A percentile compares a stretch with the other conserved stretches of the same genome.
These are phyloP conservation scores for Anthoscopus minutus DNA, from an alignment of 2,113 vertebrate species.

Conservation along the genomic window DNA sequence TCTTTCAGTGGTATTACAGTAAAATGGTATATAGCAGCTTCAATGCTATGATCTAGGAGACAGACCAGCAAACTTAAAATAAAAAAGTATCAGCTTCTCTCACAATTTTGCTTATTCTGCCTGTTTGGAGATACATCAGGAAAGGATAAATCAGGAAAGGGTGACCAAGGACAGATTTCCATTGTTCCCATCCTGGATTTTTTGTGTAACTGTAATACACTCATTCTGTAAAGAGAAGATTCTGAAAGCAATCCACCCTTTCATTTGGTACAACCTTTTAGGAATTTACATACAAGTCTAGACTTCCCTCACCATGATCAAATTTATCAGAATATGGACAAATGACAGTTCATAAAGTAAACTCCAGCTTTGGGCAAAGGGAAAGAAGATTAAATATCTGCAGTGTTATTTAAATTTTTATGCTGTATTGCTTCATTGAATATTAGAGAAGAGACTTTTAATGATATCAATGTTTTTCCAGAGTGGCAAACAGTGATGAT, in stretches of 20 bases:
- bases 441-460: background rate
- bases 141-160: background rate
- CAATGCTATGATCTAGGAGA: background rate
- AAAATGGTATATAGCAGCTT: background rate
- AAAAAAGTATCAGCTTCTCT: background rate
- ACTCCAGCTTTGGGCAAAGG: background rate
- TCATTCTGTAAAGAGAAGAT: background rate
- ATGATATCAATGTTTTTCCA: background rate
- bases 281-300: background rate
- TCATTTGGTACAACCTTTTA: background rate
- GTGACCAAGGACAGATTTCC: background rate
- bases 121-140: background rate
- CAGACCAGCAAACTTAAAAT: background rate
- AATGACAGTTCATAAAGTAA: background rate
- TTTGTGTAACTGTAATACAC: background rate
- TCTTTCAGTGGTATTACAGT: background rate
- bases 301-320: rapidly evolving
- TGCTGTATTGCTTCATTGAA: background rate
- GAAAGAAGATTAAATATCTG: background rate
- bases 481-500: background rate
- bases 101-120: background rate
- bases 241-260: background rate
- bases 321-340: background rate
- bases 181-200: background rate
- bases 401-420: background rate